Evolutionary conservation across 2,797 vertebrate genomes (phyloP).

Genomic region (Epinephelus awoara): DNA sequence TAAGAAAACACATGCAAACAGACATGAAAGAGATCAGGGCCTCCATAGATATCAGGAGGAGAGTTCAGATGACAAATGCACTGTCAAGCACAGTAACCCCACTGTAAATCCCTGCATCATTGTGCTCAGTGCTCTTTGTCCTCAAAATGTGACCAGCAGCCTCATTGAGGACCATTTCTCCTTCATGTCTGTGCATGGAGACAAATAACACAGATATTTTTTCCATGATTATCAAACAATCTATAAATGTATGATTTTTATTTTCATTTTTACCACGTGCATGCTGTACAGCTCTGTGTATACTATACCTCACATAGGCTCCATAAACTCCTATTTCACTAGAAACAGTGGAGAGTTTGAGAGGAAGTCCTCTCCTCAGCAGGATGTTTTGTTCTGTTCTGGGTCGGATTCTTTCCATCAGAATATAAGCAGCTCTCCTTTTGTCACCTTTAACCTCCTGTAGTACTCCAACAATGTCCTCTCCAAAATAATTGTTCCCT

Average conservation of each 20-base stretch:
- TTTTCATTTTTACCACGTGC: background rate
- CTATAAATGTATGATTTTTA: background rate
- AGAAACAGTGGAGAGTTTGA: background rate
- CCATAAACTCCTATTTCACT: conserved; percentile 21
- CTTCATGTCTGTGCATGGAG: conserved; percentile 1
- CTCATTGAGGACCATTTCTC: conserved; percentile 34
- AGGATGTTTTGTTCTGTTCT: conserved; percentile 3
- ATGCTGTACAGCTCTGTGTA: background rate
- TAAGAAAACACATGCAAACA: too few relatives aligned
- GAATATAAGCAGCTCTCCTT: conserved; percentile 29
- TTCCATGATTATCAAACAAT: background rate
- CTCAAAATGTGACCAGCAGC: conserved; percentile 3
- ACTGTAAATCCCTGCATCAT: fast-evolving
- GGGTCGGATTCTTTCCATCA: conserved; percentile 39
- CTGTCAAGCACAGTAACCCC: conserved; percentile 3
- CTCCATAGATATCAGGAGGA: background rate
- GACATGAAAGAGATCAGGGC: too few relatives aligned
- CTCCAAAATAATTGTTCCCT: conserved; percentile 40
- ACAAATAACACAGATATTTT: background rate
- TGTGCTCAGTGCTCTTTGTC: conserved; percentile 1
- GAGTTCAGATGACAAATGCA: conserved; percentile 2
- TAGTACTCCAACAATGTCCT: background rate
- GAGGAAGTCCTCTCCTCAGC: conserved; percentile 17
- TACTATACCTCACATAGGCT: conserved; percentile 34
- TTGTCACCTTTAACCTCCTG: background rate